These are phyloP conservation scores for Ips nitidus DNA, from an alignment of 1,140 invertebrate species.

Conservation along the genomic window DNA sequence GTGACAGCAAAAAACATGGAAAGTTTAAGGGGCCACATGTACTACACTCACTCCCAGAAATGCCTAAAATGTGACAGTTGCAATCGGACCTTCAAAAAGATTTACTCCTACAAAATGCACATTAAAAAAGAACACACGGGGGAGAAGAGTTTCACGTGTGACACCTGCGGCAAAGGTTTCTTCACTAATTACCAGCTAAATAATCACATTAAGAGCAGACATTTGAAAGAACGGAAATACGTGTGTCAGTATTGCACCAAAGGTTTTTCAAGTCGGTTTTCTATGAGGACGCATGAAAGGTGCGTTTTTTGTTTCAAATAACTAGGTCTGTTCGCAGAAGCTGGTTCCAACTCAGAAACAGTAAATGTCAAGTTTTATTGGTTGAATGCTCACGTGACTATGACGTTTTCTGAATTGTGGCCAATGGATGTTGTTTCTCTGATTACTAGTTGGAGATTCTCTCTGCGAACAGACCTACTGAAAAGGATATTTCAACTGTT, in stretches of 20 bases:
- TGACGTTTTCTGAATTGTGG: too few relatives aligned
- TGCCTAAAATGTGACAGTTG: slow-evolving; percentile 38
- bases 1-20: slow-evolving; percentile 40
- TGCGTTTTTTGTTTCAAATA: slow-evolving; percentile 5
- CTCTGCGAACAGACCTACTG: neutral
- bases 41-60: slow-evolving; percentile 38
- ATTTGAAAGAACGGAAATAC: slow-evolving; percentile 42
- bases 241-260: slow-evolving; percentile 41
- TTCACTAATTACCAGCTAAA: slow-evolving; percentile 41
- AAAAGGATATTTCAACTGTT: neutral
- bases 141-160: slow-evolving; percentile 40
- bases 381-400: too few relatives aligned
- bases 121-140: slow-evolving; percentile 43
- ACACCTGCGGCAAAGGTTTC: slow-evolving; percentile 44
- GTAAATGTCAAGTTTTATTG: too few relatives aligned
- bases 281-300: slow-evolving; percentile 40
- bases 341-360: too few relatives aligned
- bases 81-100: slow-evolving; percentile 33
- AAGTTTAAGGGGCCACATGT: slow-evolving; percentile 43
- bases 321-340: neutral
- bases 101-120: slow-evolving; percentile 37
- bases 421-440: too few relatives aligned
- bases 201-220: slow-evolving; percentile 43
- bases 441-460: too few relatives aligned
- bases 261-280: slow-evolving; percentile 40